These are phyloP conservation scores for Orius insidiosus DNA, from an alignment of 1,140 invertebrate genomes.

Conservation along the genomic window DNA sequence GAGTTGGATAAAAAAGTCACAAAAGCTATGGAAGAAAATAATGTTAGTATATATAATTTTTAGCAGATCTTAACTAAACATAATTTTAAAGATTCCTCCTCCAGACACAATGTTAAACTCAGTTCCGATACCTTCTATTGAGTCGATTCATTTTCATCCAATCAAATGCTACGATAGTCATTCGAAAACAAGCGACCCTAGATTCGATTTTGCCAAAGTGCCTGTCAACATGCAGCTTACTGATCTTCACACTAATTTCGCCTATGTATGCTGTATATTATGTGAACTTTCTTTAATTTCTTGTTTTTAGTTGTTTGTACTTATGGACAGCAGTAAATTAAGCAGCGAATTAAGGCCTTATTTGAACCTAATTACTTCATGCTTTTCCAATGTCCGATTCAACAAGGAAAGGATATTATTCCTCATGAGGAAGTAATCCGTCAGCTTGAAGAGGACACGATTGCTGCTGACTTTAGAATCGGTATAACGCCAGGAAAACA, in stretches of 20 bases:
- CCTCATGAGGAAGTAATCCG: slow-evolving; percentile 57
- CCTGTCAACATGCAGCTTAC: slow-evolving; percentile 61
- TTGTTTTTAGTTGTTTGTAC: slow-evolving; percentile 36
- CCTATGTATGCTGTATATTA: slow-evolving; percentile 40
- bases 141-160: slow-evolving; percentile 48
- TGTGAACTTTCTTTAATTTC: not conserved
- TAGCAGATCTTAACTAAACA: not conserved
- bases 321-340: slow-evolving; percentile 55
- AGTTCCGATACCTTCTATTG: slow-evolving; percentile 47
- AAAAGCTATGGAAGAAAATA: slow-evolving; percentile 56
- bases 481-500: slow-evolving; percentile 34
- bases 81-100: slow-evolving; percentile 34
- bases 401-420: slow-evolving; percentile 35
- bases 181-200: slow-evolving; percentile 31
- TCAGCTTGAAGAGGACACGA: slow-evolving; percentile 53
- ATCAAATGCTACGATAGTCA: slow-evolving; percentile 39
- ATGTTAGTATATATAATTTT: slow-evolving; percentile 31
- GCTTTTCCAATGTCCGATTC: slow-evolving; percentile 46
- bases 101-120: slow-evolving; percentile 46
- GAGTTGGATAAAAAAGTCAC: slow-evolving; percentile 40
- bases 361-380: slow-evolving; percentile 51
- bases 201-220: slow-evolving; percentile 42
- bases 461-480: slow-evolving; percentile 36
- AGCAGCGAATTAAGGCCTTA: slow-evolving; percentile 41
- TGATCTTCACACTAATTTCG: slow-evolving; percentile 65